Evolutionary conservation across 2,797 vertebrate species (phyloP), one percentile per base, ranked within the genome.

Genomic region (Amblyopsis hoosieri): DNA sequence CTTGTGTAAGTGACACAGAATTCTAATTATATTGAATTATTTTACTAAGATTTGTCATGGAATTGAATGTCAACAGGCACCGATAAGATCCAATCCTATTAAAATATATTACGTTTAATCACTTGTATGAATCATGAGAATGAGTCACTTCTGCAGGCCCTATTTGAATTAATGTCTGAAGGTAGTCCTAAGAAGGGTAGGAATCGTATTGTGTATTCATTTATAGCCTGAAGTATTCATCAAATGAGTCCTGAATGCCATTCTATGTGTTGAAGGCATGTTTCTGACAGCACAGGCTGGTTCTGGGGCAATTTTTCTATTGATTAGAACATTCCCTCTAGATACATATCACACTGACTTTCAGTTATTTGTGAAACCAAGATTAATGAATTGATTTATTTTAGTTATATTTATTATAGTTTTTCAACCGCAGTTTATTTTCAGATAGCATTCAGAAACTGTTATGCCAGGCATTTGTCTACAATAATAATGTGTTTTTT

Each of bases 221-320:
- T 89, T 88, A 85, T 79, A 80, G 76, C 69, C 29, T 0, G 17
- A 54, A 37, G 89, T 86, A 90, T 84, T 89, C 84, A 86, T 78
- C 70, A 64, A 46, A 77, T 75, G 68, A 83, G 81, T 72, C 54
- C 57, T 64, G 74, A 81, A 76, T 79, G 75, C 17, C 45, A 23
- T 37, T 74, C 70, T 68, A 58, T 66, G 74, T 62, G 14, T 49
- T 2, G 57, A 69, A 62, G 67, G 67, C 63, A 69, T 60, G 58
- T 66, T 63, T 80, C 67, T 67, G 74, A 59, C 57, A 15, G 37
- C 64, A 42, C 37, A 42, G 37, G 37, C 46, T 62, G 15, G 65
- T 51, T 57, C 62, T 31, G 13, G 15, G 56, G 68, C 42, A 64
- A 61, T 58, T 62, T 45, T 13, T 60, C 58, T 50, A 51, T 62